Conservation (phyloP, 2,888 invertebrate species). For the Oegoconia quadripuncta region DNA sequence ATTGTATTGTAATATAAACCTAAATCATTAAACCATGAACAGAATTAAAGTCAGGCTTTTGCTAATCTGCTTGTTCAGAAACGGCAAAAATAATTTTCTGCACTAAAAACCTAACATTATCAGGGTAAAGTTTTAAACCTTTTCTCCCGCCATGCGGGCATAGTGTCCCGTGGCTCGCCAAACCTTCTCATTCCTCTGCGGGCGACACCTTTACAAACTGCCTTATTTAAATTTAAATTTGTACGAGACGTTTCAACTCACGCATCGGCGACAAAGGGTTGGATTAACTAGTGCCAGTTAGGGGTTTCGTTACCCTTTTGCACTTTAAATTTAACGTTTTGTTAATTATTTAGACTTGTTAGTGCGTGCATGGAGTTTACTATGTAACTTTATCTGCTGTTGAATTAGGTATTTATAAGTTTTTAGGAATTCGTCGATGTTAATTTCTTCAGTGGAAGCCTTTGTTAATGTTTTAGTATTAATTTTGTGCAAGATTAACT, state of each 20-base stretch:
- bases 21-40: too few relatives aligned
- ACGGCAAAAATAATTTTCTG: neutral
- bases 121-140: conserved; percentile 17
- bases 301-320: conserved; percentile 26
- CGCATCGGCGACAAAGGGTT: conserved; percentile 38
- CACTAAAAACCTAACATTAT: neutral
- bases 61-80: too few relatives aligned
- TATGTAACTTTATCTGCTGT: too few relatives aligned
- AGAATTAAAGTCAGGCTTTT: too few relatives aligned
- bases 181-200: conserved; percentile 31
- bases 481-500: too few relatives aligned
- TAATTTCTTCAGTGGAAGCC: too few relatives aligned
- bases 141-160: conserved; percentile 31
- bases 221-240: conserved; percentile 71
- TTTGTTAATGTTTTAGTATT: too few relatives aligned
- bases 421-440: too few relatives aligned
- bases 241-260: conserved; percentile 52
- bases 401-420: too few relatives aligned
- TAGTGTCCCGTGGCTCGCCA: conserved; percentile 25
- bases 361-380: too few relatives aligned
- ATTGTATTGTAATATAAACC: too few relatives aligned
- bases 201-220: conserved; percentile 67
- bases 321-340: neutral
- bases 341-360: neutral
- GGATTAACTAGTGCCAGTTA: conserved; percentile 42